A percentile compares a stretch with the other conserved stretches of the same genome.
Conservation (phyloP, 2,797 vertebrate species). For the Argya squamiceps region DNA sequence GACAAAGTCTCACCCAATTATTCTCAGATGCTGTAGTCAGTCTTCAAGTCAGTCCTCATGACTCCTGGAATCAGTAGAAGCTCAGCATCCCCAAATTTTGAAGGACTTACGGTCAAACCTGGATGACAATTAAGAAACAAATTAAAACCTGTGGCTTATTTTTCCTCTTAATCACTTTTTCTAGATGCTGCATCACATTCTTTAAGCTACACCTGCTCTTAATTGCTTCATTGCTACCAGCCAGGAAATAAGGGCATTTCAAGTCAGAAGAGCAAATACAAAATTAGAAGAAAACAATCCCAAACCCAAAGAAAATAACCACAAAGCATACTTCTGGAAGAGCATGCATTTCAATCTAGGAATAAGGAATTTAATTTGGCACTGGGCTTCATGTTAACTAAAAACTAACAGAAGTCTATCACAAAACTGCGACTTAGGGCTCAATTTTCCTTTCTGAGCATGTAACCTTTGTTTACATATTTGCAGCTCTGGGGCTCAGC, state of each 20-base stretch:
- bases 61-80: not conserved
- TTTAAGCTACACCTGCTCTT: not conserved
- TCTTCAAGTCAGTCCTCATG: not conserved
- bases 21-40: not conserved
- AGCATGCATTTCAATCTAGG: not conserved
- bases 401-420: not conserved
- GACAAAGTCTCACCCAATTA: not conserved
- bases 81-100: not conserved
- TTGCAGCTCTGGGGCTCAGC: conserved; percentile 24
- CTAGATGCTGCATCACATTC: not conserved
- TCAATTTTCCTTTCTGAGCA: conserved; percentile 21
- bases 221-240: not conserved
- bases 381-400: not conserved
- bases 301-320: not conserved
- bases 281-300: not conserved
- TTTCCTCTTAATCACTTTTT: not conserved
- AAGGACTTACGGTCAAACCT: not conserved
- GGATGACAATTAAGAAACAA: not conserved
- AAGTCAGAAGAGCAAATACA: not conserved
- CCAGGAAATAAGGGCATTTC: not conserved
- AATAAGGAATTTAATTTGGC: not conserved
- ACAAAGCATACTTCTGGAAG: not conserved
- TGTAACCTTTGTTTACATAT: conserved; percentile 45
- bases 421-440: not conserved
- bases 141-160: not conserved